Conservation (phyloP, 2,888 invertebrate genomes). For the Scaptomyza cyrtandrae region DNA sequence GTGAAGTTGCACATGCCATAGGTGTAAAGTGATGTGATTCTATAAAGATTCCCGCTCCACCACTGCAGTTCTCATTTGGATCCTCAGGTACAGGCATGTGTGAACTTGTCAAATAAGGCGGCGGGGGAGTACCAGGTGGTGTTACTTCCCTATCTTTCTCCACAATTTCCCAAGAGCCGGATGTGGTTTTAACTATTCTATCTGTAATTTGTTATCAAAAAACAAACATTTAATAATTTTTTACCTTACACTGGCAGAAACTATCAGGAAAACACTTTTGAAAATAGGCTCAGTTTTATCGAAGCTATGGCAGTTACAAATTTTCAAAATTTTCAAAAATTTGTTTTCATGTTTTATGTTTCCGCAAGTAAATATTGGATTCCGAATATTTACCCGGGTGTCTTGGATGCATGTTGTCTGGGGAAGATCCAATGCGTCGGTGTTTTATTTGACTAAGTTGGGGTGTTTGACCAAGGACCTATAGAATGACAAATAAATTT, state of each 20-base stretch:
- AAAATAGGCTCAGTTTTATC: not conserved
- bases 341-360: not conserved
- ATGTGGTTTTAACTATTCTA: constrained; percentile 83
- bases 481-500: constrained; percentile 32
- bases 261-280: not conserved
- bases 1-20: constrained; percentile 63
- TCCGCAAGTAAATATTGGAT: not conserved
- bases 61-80: constrained; percentile 57
- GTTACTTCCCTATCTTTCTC: constrained; percentile 86
- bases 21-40: constrained; percentile 81
- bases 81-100: constrained; percentile 76
- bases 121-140: constrained; percentile 95
- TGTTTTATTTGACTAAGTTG: constrained; percentile 83
- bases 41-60: constrained; percentile 69
- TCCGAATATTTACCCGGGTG: constrained; percentile 77
- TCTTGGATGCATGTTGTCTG: constrained; percentile 83
- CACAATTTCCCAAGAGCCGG: constrained; percentile 84
- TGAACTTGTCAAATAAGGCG: constrained; percentile 87
- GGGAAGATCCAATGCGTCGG: constrained; percentile 84
- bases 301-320: not conserved
- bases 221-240: not conserved
- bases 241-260: not conserved
- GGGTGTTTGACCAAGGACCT: constrained; percentile 84
- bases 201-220: constrained; percentile 57
- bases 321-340: not conserved